Evolutionary conservation across 2,113 vertebrate genomes (phyloP), one percentile per base, ranked within the genome.

Genomic region (Osmerus eperlanus): DNA sequence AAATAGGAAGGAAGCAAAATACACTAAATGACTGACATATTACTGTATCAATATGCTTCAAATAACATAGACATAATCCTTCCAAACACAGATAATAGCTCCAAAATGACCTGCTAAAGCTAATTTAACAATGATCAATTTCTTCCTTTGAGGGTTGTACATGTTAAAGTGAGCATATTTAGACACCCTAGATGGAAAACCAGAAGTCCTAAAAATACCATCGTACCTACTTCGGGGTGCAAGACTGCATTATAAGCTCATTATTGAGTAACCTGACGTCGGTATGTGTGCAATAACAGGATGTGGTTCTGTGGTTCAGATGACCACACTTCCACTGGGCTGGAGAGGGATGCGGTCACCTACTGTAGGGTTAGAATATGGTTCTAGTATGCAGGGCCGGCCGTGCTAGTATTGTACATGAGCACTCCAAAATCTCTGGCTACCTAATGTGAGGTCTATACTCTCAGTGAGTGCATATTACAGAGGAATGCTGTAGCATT

Each of bases 121-220:
- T 75, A 75, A 81, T 83, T 77, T 62, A 52, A 76, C 62, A 60
- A 68, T 69, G 75, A 72, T 81, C 78, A 78, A 74, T 72, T 70
- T 67, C 73, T 81, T 84, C 77, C 78, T 67, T 78, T 72, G 79
- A 70, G 65, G 66, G 59, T 55, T 60, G 66, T 85, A 78, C 41
- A 36, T 60, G 54, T n/a, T 60, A 36, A 29, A 59, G 61, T 64
- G 15, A 53, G 25, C 28, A 69, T 32, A 47, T 70, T 29, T 29
- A 29, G 28, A 41, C 28, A 53, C 16, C 18, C 47, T 25, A 28
- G 11, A 36, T 15, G 29, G 6, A 72, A 64, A 54, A 28, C 59
- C 61, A 65, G 4, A 29, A 64, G 18, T 23, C 41, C 36, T 72
- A 65, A 47, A 72, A 72, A 65, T 72, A 58, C 71, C 52, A 29